These are phyloP conservation scores for Syngnathoides biaculeatus DNA, from an alignment of 2,113 vertebrate genomes.

Conservation along the genomic window DNA sequence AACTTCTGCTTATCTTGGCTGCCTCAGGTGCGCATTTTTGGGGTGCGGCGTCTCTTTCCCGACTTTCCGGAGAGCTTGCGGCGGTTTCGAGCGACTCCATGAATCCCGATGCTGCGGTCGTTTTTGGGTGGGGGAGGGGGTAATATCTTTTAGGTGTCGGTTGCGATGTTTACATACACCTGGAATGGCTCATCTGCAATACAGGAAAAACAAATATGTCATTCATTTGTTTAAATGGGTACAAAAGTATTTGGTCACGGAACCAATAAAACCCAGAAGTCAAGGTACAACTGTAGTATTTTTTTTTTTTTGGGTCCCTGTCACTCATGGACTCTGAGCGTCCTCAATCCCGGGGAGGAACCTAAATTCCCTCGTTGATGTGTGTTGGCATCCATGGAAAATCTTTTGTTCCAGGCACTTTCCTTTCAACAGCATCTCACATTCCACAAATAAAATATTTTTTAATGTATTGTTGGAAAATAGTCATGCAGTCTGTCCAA, in stretches of 20 bases:
- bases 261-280: too few relatives aligned
- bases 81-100: conserved; percentile 92
- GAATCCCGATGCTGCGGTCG: conserved; percentile 71
- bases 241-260: too few relatives aligned
- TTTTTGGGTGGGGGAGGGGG: conserved; percentile 45
- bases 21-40: conserved; percentile 78
- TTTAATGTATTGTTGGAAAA: not conserved
- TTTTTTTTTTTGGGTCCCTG: too few relatives aligned
- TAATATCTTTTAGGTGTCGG: conserved; percentile 53
- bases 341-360: too few relatives aligned
- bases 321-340: too few relatives aligned
- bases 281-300: too few relatives aligned
- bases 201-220: conserved; percentile 45
- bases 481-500: not conserved
- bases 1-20: conserved; percentile 76
- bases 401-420: too few relatives aligned
- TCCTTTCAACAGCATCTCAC: too few relatives aligned
- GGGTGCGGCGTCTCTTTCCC: conserved; percentile 77
- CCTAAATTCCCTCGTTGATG: too few relatives aligned
- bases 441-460: too few relatives aligned
- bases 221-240: too few relatives aligned
- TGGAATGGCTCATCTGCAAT: conserved; percentile 73
- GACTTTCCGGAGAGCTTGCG: conserved; percentile 82
- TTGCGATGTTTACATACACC: conserved; percentile 70
- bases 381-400: too few relatives aligned